Evolutionary conservation across 2,113 vertebrate species (phyloP).

Genomic region (Odobenus rosmarus): DNA sequence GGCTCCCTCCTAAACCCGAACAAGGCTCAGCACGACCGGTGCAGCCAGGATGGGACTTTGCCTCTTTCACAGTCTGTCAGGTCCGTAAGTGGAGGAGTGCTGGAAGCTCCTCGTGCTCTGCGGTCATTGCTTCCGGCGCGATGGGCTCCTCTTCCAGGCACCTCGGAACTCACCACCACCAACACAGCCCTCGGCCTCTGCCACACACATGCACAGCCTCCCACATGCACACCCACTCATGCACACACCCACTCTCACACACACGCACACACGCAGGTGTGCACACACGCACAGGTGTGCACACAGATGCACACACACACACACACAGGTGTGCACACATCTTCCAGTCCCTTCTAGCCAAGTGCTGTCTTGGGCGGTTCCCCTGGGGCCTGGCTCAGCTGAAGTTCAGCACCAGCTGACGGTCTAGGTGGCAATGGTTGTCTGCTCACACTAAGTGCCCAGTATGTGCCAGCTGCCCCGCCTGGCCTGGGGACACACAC

Average conservation of each 20-base stretch:
- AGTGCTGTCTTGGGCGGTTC: background rate
- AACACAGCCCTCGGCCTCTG: background rate
- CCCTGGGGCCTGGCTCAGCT: background rate
- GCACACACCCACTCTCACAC: background rate
- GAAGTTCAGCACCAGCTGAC: background rate
- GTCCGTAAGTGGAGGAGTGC: fast-evolving
- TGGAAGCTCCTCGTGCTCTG: background rate
- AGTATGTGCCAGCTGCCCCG: background rate
- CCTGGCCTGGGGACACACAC: too few species aligned
- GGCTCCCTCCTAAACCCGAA: background rate
- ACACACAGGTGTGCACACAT: background rate
- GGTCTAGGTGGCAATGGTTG: background rate
- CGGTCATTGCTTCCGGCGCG: fast-evolving
- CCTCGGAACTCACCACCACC: background rate
- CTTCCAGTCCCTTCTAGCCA: background rate
- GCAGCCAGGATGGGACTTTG: fast-evolving
- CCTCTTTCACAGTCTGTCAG: background rate
- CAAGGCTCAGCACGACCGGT: background rate
- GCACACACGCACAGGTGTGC: too few species aligned
- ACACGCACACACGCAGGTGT: background rate
- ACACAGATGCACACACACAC: background rate
- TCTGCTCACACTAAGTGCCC: background rate
- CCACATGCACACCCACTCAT: too few species aligned
- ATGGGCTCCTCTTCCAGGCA: background rate
- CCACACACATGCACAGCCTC: background rate